A percentile compares a stretch with the other conserved stretches of the same genome.
These are phyloP conservation scores for Cyclopterus lumpus DNA, from an alignment of 2,797 vertebrate genomes.

Conservation along the genomic window DNA sequence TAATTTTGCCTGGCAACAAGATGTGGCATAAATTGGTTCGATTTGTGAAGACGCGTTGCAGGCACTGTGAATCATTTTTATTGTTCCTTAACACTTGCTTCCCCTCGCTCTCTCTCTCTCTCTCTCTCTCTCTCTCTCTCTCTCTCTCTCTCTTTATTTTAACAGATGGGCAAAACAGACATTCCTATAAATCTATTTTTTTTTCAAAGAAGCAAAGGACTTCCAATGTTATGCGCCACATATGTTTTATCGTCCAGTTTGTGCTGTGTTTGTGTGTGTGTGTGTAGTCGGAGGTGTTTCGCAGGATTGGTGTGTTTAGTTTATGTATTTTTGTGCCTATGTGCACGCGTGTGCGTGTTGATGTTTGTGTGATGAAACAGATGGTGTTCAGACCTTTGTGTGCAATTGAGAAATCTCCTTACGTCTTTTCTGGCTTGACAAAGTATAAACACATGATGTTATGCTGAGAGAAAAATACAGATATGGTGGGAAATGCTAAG, in stretches of 20 bases:
- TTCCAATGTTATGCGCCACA: slow-evolving; percentile 68
- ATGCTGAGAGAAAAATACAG: slow-evolving; percentile 61
- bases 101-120: slow-evolving; percentile 28
- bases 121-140: slow-evolving; percentile 35
- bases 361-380: slow-evolving; percentile 73
- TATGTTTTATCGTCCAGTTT: slow-evolving; percentile 78
- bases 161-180: slow-evolving; percentile 85
- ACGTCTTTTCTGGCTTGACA: slow-evolving; percentile 73
- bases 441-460: slow-evolving; percentile 71
- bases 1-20: slow-evolving; percentile 73
- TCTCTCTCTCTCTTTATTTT: slow-evolving; percentile 65
- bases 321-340: slow-evolving; percentile 42
- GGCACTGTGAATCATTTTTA: slow-evolving; percentile 81
- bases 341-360: slow-evolving; percentile 40
- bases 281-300: slow-evolving; percentile 37
- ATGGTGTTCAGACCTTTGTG: slow-evolving; percentile 80
- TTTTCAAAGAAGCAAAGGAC: slow-evolving; percentile 54
- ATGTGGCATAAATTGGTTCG: slow-evolving; percentile 64
- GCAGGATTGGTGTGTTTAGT: slow-evolving; percentile 38
- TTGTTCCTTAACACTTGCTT: slow-evolving; percentile 77
- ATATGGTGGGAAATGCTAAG: slow-evolving; percentile 48
- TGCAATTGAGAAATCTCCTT: slow-evolving; percentile 77
- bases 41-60: slow-evolving; percentile 68
- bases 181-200: slow-evolving; percentile 76
- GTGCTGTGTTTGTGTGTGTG: slow-evolving; percentile 33